Evolutionary conservation across 1,140 invertebrate genomes (phyloP).

Genomic region (Saccostrea glomerata): DNA sequence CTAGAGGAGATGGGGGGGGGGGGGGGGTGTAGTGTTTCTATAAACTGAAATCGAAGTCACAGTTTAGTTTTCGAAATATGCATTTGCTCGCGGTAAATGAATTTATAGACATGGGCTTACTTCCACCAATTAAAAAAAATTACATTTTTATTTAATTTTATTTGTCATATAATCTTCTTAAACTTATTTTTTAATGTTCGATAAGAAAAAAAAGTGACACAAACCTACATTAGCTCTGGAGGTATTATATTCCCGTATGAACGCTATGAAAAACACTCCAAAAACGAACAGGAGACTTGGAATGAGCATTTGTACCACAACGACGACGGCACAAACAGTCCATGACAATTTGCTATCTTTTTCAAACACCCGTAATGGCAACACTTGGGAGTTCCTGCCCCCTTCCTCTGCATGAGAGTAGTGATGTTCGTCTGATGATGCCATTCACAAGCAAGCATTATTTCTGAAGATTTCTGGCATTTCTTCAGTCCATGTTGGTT

Average conservation of each 20-base stretch:
- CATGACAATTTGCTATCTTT: conserved; percentile 68
- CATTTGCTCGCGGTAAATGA: background rate
- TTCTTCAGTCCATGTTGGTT: too few species aligned
- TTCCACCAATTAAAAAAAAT: too few species aligned
- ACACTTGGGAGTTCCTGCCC: background rate
- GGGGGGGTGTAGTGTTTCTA: background rate
- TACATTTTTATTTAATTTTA: too few species aligned
- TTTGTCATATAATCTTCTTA: too few species aligned
- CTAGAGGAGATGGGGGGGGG: too few species aligned
- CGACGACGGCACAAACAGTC: conserved; percentile 66
- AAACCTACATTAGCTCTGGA: conserved; percentile 68
- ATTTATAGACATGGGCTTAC: too few species aligned
- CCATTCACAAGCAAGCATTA: background rate
- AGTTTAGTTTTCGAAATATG: background rate
- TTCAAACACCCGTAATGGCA: background rate
- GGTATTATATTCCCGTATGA: conserved; percentile 64
- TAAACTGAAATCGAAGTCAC: background rate
- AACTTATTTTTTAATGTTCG: background rate
- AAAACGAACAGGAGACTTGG: conserved; percentile 68
- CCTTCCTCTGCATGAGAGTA: background rate
- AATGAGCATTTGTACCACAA: conserved; percentile 67
- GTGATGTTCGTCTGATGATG: background rate
- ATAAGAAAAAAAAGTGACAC: background rate
- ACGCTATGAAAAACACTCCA: conserved; percentile 71
- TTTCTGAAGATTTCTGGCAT: background rate